phyloP scores from a whole-genome alignment of 2,888 invertebrate genomes.

The Bhutanitis thaidina region DNA sequence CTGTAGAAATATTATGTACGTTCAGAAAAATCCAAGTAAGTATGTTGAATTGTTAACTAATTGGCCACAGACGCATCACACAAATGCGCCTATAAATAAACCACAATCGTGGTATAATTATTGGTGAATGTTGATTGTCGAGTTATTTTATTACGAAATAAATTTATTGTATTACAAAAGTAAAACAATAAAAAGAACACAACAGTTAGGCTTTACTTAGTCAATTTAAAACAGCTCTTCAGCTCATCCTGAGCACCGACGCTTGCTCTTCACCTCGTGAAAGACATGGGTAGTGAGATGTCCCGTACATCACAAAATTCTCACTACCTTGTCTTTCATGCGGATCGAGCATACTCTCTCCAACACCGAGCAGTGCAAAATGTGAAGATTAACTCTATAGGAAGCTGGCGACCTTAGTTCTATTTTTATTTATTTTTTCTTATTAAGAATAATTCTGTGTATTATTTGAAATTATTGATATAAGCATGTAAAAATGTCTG shows the following conservation, averaged over 20 bases:
- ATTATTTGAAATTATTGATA: background rate
- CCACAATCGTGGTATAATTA: too few relatives aligned
- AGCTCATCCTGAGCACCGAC: conserved; percentile 7
- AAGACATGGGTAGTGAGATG: conserved; percentile 99
- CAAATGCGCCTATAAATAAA: too few relatives aligned
- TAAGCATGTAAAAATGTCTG: background rate
- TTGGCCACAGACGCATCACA: too few relatives aligned
- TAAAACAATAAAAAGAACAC: background rate
- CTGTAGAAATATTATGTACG: too few relatives aligned
- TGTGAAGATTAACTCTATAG: conserved; percentile 2
- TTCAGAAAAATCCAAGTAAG: too few relatives aligned
- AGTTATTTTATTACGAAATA: too few relatives aligned
- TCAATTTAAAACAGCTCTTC: background rate
- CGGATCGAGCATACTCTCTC: conserved; percentile 70
- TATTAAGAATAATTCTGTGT: background rate
- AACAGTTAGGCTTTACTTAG: background rate
- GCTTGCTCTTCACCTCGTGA: conserved; percentile 84
- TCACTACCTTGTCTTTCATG: conserved; percentile 99
- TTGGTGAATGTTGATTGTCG: too few relatives aligned
- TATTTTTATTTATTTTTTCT: background rate
- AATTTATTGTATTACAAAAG: too few relatives aligned
- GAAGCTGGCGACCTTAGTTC: conserved; percentile 1
- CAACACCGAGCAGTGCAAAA: conserved; percentile 18
- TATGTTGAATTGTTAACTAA: too few relatives aligned
- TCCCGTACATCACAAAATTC: conserved; percentile 80